Percentiles rank a stretch among this genome's conserved stretches.
phyloP scores from a whole-genome alignment of 2,113 vertebrate genomes.

The Austrofundulus limnaeus region DNA sequence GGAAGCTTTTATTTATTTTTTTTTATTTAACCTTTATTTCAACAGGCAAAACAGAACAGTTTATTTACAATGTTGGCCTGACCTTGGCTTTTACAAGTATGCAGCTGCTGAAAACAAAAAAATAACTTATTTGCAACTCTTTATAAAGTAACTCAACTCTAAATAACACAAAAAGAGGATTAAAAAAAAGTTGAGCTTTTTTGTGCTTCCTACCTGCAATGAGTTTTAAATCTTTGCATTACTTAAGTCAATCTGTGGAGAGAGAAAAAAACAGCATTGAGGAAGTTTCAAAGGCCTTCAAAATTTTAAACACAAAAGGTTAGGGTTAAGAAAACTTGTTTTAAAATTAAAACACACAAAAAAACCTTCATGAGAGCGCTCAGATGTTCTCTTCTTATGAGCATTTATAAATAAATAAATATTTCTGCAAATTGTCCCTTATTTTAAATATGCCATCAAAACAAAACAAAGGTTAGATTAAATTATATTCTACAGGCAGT shows the following conservation, averaged over 20 bases:
- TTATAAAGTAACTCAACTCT: conserved; percentile 17
- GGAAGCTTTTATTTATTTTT: not conserved
- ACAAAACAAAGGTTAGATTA: conserved; percentile 10
- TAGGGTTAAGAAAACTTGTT: not conserved
- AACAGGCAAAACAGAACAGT: too few species aligned
- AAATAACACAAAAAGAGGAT: not conserved
- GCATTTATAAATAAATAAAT: conserved; percentile 70
- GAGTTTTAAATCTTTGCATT: not conserved
- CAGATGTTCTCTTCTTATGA: conserved; percentile 5
- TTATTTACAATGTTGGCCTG: too few species aligned
- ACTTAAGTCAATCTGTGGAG: not conserved
- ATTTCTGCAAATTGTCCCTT: conserved; percentile 34
- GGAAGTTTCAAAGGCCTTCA: conserved; percentile 5
- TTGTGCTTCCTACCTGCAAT: conserved; percentile 4
- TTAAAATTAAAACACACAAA: not conserved
- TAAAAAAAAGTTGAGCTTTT: not conserved
- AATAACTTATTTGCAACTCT: conserved; percentile 8
- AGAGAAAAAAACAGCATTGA: not conserved
- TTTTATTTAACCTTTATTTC: too few species aligned
- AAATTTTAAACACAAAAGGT: not conserved
- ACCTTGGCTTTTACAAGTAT: conserved; percentile 8
- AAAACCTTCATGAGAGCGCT: conserved; percentile 33
- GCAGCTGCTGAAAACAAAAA: not conserved
- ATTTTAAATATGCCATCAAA: conserved; percentile 41
- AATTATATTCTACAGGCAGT: conserved; percentile 46